Evolutionary conservation across 2,888 invertebrate genomes (phyloP).

Genomic region (Saturnia pavonia): DNA sequence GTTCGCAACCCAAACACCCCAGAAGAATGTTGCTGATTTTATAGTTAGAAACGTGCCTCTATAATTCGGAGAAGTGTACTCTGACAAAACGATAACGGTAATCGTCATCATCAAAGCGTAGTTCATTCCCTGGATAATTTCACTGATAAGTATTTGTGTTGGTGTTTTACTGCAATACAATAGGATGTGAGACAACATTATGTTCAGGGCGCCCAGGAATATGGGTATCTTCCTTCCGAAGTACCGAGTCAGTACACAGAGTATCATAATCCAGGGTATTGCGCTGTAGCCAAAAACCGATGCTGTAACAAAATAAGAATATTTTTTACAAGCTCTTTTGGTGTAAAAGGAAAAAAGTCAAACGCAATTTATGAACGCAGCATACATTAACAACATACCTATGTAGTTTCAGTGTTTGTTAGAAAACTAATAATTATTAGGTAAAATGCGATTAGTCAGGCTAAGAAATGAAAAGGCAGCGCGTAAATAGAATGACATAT

Average conservation of each 20-base stretch:
- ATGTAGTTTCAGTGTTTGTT: no score
- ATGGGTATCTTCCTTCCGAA: slow-evolving; percentile 42
- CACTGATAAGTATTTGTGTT: slow-evolving; percentile 38
- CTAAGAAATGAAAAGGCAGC: no score
- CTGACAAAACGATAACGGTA: slow-evolving; percentile 35
- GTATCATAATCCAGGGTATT: slow-evolving; percentile 42
- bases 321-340: no score
- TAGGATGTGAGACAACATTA: slow-evolving; percentile 31
- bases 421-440: no score
- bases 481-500: no score
- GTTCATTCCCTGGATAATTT: slow-evolving; percentile 41
- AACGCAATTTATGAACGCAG: no score
- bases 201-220: slow-evolving; percentile 32
- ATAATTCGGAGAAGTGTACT: slow-evolving; percentile 40
- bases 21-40: slow-evolving; percentile 40
- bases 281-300: slow-evolving; percentile 42
- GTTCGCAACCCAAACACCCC: slow-evolving; percentile 46
- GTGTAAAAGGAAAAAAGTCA: no score
- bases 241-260: slow-evolving; percentile 33
- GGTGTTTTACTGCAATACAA: slow-evolving; percentile 37
- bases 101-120: slow-evolving; percentile 36
- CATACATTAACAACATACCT: no score
- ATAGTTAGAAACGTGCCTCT: slow-evolving; percentile 40
- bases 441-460: no score
- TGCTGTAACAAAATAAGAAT: slow-evolving; percentile 35